Base-by-base conservation (phyloP, 2,113 vertebrate species). In the Rhynchomys soricoides region DNA sequence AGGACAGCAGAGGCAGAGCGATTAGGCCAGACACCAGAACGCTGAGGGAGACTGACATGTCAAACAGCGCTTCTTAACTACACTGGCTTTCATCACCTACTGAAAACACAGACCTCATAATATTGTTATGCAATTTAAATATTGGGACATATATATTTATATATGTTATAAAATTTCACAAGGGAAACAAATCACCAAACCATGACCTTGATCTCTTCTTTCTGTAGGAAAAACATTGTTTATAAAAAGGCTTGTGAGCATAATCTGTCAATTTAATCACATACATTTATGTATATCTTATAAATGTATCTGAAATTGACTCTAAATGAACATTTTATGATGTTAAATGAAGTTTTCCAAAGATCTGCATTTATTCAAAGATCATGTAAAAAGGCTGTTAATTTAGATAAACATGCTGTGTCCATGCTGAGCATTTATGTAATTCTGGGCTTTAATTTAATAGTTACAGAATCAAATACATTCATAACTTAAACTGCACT, bases 251-350 rank as follows among this genome's bases (percentile, higher is more conserved):
- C 48, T 92, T 86, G 40, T 95, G 93, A 90, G n/a, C 90, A 71
- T 52, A 90, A 88, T 89, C 89, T 91, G 94, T 97, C 93, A 94
- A 73, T 93, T 96, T 96, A 96, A 93, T 96, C 37, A 89, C 52
- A 73, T 89, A 57, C 66, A 93, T 95, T 96, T 95, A 95, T 92
- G 59, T 90, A 68, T 94, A 71, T 86, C 78, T 96, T 86, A 48
- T 93, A 75, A 95, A 87, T 93, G 15, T 89, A 96, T 89, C 86
- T 96, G 89, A 96, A 96, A 94, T 92, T 95, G 88, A 93, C 78
- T 95, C 55, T 95, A 96, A 97, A 95, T 89, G 66, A 97, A 96
- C 73, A 91, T 97, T 97, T 93, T 95, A 93, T 96, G 87, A 94
- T 88, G 70, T 89, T 96, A 90, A 92, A 81, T 55, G 71, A 50